Percentiles rank a stretch among this genome's conserved stretches.
These are phyloP conservation scores for Tenthredo scrophulariae DNA, from an alignment of 2,888 invertebrate species.

Conservation along the genomic window DNA sequence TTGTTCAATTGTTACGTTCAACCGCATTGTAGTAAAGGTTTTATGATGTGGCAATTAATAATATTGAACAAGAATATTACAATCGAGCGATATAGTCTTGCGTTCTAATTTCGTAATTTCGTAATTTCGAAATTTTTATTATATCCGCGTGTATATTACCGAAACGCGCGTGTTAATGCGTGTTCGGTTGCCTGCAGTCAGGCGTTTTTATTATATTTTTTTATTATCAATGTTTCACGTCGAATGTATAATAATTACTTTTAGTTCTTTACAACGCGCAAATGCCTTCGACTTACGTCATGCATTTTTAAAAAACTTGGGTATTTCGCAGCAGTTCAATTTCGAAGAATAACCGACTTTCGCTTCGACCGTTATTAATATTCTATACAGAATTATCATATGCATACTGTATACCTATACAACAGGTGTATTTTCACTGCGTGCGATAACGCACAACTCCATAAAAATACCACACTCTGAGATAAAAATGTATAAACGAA, in stretches of 20 bases:
- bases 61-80: conserved; percentile 17
- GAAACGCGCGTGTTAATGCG: background rate
- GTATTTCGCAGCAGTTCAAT: background rate
- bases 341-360: background rate
- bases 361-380: background rate
- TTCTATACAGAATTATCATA: background rate
- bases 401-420: background rate
- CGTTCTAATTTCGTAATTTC: conserved; percentile 48
- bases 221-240: background rate
- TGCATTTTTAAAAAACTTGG: background rate
- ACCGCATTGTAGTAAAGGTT: background rate
- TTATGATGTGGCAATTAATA: background rate
- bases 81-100: background rate
- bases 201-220: conserved; percentile 18
- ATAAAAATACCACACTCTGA: conserved; percentile 17
- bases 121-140: conserved; percentile 36
- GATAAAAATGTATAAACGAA: conserved; percentile 4
- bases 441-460: background rate
- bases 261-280: background rate
- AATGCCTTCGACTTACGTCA: background rate
- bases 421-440: background rate
- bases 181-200: background rate
- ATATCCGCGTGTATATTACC: conserved; percentile 21
- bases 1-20: background rate
- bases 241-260: background rate